Evolutionary conservation across 2,797 vertebrate genomes (phyloP).

Genomic region (Taenioides sp.): DNA sequence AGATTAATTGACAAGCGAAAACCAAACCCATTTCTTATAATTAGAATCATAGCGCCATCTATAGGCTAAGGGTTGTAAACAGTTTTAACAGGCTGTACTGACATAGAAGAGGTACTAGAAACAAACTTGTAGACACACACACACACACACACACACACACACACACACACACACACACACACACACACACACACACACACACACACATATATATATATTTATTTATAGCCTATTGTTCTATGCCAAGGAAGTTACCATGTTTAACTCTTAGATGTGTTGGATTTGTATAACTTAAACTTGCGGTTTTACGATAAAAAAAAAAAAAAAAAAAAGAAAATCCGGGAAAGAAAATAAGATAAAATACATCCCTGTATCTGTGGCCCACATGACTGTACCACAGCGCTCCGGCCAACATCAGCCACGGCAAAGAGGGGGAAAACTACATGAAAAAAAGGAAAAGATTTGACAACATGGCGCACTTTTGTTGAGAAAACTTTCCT

Average conservation of each 20-base stretch:
- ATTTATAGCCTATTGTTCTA: too few relatives aligned
- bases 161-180: too few relatives aligned
- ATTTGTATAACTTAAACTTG: too few relatives aligned
- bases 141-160: too few relatives aligned
- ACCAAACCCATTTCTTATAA: not conserved
- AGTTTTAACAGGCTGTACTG: not conserved
- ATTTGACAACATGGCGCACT: conserved; percentile 85
- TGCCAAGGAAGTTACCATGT: not conserved
- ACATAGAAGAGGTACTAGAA: too few relatives aligned
- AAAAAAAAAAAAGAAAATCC: too few relatives aligned
- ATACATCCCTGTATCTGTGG: too few relatives aligned
- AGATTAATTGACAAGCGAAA: too few relatives aligned
- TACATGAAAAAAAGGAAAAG: conserved; percentile 65
- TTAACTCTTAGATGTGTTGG: not conserved
- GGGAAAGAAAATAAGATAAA: too few relatives aligned
- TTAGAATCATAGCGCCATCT: conserved; percentile 36
- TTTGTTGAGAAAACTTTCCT: conserved; percentile 74
- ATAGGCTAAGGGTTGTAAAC: conserved; percentile 36
- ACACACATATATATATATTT: too few relatives aligned
- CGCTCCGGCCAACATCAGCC: conserved; percentile 43
- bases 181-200: too few relatives aligned
- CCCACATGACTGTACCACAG: not conserved
- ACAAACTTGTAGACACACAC: not conserved
- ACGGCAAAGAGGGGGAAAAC: conserved; percentile 57
- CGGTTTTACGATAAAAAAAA: too few relatives aligned